Evolutionary conservation across 2,113 vertebrate species (phyloP), one percentile per base, ranked within the genome.

Genomic region (Falco punctatus): DNA sequence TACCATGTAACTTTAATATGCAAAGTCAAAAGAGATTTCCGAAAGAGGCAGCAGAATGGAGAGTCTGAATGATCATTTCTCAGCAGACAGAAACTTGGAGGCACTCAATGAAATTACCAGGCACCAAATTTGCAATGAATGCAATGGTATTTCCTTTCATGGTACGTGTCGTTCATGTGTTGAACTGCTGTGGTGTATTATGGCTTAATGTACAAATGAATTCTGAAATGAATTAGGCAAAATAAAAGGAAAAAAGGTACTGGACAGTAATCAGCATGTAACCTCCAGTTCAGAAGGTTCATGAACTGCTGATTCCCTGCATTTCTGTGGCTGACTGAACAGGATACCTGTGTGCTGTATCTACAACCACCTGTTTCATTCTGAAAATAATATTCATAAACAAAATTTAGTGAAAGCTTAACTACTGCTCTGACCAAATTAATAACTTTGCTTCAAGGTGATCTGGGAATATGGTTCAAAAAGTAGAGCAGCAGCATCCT

Each of bases 81-180:
- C 57, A 61, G 66, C 30, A 72, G 35, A 24, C 9, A 15, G 48
- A 86, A 91, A 38, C 13, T 75, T 32, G 16, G 71, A 23, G 33
- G 8, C 51, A 9, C 59, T 44, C 55, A 22, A 0, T 40, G 46
- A 73, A 81, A 52, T 58, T 44, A 57, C 8, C 13, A 54, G n/a
- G 49, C 49, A 82, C 66, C 54, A 69, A 62, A 27, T 77, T 48
- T 42, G 11, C 46, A 33, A 6, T 35, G 54, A 57, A 33, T 0
- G 6, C 10, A 20, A 51, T 13, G 22, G 16, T 33, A 14, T 77
- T 73, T 75, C 48, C 65, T 44, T 64, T 84, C 78, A 38, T 4
- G 5, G 21, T 30, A 23, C 0, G 0, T 55, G 20, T 65, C 10
- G 8, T 19, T 85, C 48, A 14, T 2, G 0, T 19, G 21, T 57